Percentiles rank a stretch among this genome's conserved stretches.
Conservation (phyloP, 2,888 invertebrate genomes). For the Drosophila rubida region DNA sequence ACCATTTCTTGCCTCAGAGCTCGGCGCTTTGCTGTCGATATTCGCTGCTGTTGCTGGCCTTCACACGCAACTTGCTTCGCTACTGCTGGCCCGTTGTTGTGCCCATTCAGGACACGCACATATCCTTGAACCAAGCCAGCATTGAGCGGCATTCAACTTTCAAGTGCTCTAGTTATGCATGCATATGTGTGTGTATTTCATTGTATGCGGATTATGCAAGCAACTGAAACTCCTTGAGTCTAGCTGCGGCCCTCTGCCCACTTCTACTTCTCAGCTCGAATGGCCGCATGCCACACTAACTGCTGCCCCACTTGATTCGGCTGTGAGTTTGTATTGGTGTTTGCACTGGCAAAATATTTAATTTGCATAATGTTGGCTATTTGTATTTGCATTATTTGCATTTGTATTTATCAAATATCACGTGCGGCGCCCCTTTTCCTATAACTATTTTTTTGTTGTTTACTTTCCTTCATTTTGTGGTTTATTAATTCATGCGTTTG, state of each 20-base stretch:
- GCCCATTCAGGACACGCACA: constrained; percentile 66
- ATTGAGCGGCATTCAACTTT: constrained; percentile 31
- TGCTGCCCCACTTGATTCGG: constrained; percentile 38
- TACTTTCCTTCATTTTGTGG: background rate
- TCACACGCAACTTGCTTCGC: constrained; percentile 67
- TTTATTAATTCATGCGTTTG: constrained; percentile 39
- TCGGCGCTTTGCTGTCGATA: constrained; percentile 36
- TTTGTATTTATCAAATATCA: constrained; percentile 56
- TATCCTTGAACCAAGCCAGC: constrained; percentile 61
- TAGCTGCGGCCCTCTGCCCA: constrained; percentile 7
- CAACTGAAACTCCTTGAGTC: constrained; percentile 45
- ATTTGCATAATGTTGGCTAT: constrained; percentile 77
- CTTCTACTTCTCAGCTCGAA: too few relatives aligned
- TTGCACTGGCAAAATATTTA: constrained; percentile 70
- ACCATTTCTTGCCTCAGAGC: constrained; percentile 59
- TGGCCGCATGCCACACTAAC: constrained; percentile 9
- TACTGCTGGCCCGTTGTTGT: constrained; percentile 11
- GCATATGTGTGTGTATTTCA: constrained; percentile 1
- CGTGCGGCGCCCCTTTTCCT: constrained; percentile 1
- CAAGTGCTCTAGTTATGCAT: constrained; percentile 10
- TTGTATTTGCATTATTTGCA: constrained; percentile 60
- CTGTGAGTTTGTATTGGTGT: constrained; percentile 40
- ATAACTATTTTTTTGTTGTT: constrained; percentile 2
- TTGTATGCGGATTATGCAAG: constrained; percentile 73
- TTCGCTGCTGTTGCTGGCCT: constrained; percentile 55